Evolutionary conservation across 2,888 invertebrate species (phyloP).

Genomic region (Nudaria mundana): DNA sequence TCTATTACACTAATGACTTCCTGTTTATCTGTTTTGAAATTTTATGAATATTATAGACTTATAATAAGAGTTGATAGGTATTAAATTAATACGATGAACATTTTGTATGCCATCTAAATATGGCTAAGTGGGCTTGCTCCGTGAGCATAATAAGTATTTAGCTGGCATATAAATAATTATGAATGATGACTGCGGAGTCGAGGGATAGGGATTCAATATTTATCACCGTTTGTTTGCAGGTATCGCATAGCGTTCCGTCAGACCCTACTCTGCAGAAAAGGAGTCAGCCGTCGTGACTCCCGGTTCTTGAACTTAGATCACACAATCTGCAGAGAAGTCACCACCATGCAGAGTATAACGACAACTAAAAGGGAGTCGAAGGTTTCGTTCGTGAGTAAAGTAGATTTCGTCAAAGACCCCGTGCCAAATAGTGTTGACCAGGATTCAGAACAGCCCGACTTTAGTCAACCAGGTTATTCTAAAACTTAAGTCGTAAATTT

Average conservation of each 20-base stretch:
- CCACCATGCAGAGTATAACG: constrained; percentile 44
- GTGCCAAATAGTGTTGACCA: constrained; percentile 47
- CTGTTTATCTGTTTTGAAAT: too few species aligned
- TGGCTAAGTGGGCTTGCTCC: too few species aligned
- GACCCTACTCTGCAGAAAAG: constrained; percentile 83
- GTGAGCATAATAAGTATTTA: too few species aligned
- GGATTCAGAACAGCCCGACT: constrained; percentile 33
- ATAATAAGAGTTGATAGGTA: too few species aligned
- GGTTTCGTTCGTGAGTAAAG: constrained; percentile 54
- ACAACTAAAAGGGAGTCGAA: constrained; percentile 51
- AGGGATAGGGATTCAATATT: not conserved
- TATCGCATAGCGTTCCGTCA: constrained; percentile 90
- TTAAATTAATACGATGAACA: too few species aligned
- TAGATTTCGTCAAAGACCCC: constrained; percentile 61
- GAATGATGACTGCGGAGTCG: too few species aligned
- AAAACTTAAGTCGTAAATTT: constrained; percentile 26
- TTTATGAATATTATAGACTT: too few species aligned
- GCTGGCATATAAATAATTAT: too few species aligned
- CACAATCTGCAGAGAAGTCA: constrained; percentile 76
- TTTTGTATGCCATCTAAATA: too few species aligned
- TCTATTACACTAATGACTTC: too few species aligned
- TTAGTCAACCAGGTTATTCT: constrained; percentile 40
- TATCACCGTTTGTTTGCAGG: constrained; percentile 67
- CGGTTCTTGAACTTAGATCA: constrained; percentile 69
- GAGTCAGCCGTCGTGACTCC: constrained; percentile 60